These are phyloP conservation scores for Drosophila lacteicornis DNA, from an alignment of 1,140 invertebrate species.

Conservation along the genomic window DNA sequence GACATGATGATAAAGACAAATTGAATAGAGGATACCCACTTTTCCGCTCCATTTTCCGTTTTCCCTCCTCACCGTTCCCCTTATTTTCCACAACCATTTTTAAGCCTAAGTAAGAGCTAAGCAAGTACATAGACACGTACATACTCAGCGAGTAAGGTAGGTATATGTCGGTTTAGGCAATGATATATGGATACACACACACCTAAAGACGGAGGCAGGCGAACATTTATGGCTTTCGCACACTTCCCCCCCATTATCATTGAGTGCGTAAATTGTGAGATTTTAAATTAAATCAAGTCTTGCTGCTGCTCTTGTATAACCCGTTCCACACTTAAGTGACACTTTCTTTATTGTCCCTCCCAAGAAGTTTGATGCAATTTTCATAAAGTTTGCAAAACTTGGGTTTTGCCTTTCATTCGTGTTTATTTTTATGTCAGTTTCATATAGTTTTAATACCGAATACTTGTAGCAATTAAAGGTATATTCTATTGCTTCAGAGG, in stretches of 20 bases:
- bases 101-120: background rate
- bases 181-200: slow-evolving; percentile 1
- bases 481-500: too few relatives aligned
- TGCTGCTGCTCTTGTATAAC: slow-evolving; percentile 12
- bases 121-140: background rate
- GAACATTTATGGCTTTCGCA: slow-evolving; percentile 1
- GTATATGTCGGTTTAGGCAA: background rate
- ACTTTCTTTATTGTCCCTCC: slow-evolving; percentile 23
- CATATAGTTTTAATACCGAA: background rate
- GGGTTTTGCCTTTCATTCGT: slow-evolving; percentile 12
- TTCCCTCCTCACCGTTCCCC: too few relatives aligned
- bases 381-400: slow-evolving; percentile 35
- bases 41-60: too few relatives aligned
- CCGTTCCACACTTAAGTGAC: slow-evolving; percentile 17
- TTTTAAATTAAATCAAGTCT: slow-evolving; percentile 70
- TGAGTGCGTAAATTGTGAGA: slow-evolving; percentile 39
- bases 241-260: slow-evolving; percentile 6
- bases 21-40: too few relatives aligned
- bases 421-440: slow-evolving; percentile 30
- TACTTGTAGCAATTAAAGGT: background rate
- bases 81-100: too few relatives aligned
- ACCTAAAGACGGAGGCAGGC: background rate
- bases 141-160: background rate
- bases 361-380: slow-evolving; percentile 25
- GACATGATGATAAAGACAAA: too few relatives aligned